Conservation (phyloP, 2,113 vertebrate species). For the Marcusenius ussheri region DNA sequence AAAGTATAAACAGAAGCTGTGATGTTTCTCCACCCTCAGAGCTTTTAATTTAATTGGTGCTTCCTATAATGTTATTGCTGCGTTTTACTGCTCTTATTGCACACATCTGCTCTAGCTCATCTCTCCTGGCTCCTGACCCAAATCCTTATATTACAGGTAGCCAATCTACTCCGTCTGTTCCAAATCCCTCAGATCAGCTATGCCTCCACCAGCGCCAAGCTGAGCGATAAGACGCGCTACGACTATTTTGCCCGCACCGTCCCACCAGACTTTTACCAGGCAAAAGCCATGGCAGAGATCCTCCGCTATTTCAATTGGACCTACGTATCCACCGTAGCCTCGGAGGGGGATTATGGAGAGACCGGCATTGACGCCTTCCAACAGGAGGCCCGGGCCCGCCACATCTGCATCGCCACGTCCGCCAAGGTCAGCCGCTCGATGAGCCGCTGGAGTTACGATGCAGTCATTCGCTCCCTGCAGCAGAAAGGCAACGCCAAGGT, state of each 20-base stretch:
- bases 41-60: neutral
- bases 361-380: constrained; percentile 95
- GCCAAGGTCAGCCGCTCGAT: constrained; percentile 96
- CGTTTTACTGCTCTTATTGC: neutral
- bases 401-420: constrained; percentile 94
- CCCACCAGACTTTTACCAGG: constrained; percentile 94
- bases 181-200: constrained; percentile 99
- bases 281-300: constrained; percentile 96
- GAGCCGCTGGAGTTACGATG: constrained; percentile 80
- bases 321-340: constrained; percentile 94
- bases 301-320: constrained; percentile 98
- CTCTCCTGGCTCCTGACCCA: neutral
- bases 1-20: neutral
- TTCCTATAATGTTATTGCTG: neutral
- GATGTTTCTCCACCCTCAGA: neutral
- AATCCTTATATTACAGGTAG: constrained; percentile 61
- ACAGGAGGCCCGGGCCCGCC: constrained; percentile 85
- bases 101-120: neutral
- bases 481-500: constrained; percentile 92
- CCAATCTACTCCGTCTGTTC: constrained; percentile 91
- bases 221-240: constrained; percentile 94
- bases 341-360: constrained; percentile 92
- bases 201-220: constrained; percentile 94
- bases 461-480: constrained; percentile 79
- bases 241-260: constrained; percentile 96